These are phyloP conservation scores for Trachurus trachurus DNA, from an alignment of 2,797 vertebrate genomes.

Conservation along the genomic window DNA sequence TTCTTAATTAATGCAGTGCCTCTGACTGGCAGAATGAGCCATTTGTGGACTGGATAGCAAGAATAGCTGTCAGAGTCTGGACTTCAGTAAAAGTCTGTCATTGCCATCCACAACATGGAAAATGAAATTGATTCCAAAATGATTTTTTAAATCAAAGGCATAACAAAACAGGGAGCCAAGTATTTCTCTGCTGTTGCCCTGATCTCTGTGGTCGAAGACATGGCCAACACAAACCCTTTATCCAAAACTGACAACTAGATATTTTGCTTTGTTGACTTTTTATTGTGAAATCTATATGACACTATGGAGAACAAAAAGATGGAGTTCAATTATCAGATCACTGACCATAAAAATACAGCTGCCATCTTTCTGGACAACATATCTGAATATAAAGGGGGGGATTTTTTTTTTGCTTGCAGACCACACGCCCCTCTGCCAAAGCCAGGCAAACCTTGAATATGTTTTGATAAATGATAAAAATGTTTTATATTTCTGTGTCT, in stretches of 20 bases:
- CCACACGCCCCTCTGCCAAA: neutral
- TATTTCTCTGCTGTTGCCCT: constrained; percentile 35
- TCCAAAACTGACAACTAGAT: constrained; percentile 23
- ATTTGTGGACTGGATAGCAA: constrained; percentile 12
- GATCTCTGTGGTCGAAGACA: constrained; percentile 42
- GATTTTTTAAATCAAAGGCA: constrained; percentile 34
- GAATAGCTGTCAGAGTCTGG: constrained; percentile 12
- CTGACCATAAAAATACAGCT: neutral
- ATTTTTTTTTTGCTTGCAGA: neutral
- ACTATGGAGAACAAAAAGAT: constrained; percentile 1
- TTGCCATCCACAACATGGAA: constrained; percentile 46
- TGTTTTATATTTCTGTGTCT: constrained; percentile 1
- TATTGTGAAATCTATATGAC: constrained; percentile 33
- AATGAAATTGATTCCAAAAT: constrained; percentile 31
- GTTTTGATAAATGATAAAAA: constrained; percentile 6
- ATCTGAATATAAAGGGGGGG: too few relatives aligned
- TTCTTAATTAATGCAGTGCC: constrained; percentile 26
- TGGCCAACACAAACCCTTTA: constrained; percentile 37
- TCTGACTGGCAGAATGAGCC: constrained; percentile 16
- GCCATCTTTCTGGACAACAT: neutral
- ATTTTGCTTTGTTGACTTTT: constrained; percentile 35
- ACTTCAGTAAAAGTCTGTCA: constrained; percentile 1
- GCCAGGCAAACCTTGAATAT: constrained; percentile 10
- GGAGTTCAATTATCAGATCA: constrained; percentile 1
- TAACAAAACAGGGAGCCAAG: constrained; percentile 13